These are phyloP conservation scores for Saccostrea cuccullata DNA, from an alignment of 1,140 invertebrate genomes.

Conservation along the genomic window DNA sequence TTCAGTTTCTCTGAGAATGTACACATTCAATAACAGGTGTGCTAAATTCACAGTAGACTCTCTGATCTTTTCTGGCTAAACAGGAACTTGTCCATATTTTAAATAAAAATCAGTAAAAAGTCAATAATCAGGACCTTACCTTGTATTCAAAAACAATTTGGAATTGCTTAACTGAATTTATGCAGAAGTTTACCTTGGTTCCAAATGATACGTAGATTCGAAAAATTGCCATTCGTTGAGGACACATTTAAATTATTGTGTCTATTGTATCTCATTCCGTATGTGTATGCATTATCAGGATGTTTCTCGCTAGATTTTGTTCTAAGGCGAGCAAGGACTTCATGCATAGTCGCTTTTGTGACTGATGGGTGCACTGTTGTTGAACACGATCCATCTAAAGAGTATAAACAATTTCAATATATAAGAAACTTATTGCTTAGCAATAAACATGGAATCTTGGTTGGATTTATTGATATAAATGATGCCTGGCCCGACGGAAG, in stretches of 20 bases:
- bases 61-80: not conserved
- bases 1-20: too few species aligned
- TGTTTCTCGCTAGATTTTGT: not conserved
- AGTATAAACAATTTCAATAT: not conserved
- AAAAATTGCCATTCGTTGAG: not conserved
- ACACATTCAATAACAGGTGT: not conserved
- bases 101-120: too few species aligned
- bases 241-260: not conserved
- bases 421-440: not conserved
- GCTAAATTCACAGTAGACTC: not conserved
- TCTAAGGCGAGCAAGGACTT: not conserved
- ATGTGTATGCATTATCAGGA: not conserved
- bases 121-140: too few species aligned
- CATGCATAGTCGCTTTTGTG: not conserved
- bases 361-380: not conserved
- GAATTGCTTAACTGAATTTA: too few species aligned
- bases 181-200: too few species aligned
- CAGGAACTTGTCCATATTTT: not conserved
- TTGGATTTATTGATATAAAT: not conserved
- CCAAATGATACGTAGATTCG: too few species aligned
- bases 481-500: not conserved
- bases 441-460: not conserved
- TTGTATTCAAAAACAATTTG: too few species aligned
- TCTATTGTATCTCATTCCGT: not conserved
- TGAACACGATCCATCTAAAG: not conserved